Base-by-base conservation (phyloP, 1,140 invertebrate genomes). In the Trypoxylus dichotomus region DNA sequence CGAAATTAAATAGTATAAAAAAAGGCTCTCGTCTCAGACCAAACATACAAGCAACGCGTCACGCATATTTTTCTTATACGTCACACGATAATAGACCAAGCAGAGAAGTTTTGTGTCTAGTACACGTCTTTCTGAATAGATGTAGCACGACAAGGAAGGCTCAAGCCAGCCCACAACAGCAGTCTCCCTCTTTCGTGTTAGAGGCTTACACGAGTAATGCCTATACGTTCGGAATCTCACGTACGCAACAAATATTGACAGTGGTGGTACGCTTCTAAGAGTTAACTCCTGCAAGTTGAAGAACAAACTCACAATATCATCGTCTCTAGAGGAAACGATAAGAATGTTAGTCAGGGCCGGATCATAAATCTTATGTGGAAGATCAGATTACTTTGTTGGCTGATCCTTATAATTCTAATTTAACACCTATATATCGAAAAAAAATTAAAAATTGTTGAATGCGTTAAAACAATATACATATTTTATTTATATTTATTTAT, bases 181-280 rank as follows among this genome's bases (percentile, higher is more conserved):
- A 43, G 47, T 25, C 60, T 68, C 11, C 27, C 24, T 29, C 19
- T 68, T 68, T 29, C 27, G 60, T 68, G 47, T 29, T 68, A 68
- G 24, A 25, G 21, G 21, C 21, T 25, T 19, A 19, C 60, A 27
- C 60, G 60, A 68, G 60, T 27, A 68, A 29, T 68, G 60, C 60
- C 60, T 68, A 68, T 68, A 68, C 60, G 60, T 68, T 68, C 60
- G 60, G 60, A 68, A 68, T 68, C 60, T 68, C 60, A 68, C 60
- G 60, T 68, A 68, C 60, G 27, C 60, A 68, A 68, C 21, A 29
- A 27, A 68, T 68, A 29, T 68, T 27, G 21, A 29, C 60, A 29
- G 60, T 29, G 8, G 27, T 29, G 47, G 27, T 68, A 68, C 21
- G 24, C 60, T 27, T 68, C 60, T 29, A 6, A 68, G 60, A 68